Evolutionary conservation across 2,888 invertebrate species (phyloP), one percentile per base, ranked within the genome.

Genomic region (Dasysyrphus albostriatus): DNA sequence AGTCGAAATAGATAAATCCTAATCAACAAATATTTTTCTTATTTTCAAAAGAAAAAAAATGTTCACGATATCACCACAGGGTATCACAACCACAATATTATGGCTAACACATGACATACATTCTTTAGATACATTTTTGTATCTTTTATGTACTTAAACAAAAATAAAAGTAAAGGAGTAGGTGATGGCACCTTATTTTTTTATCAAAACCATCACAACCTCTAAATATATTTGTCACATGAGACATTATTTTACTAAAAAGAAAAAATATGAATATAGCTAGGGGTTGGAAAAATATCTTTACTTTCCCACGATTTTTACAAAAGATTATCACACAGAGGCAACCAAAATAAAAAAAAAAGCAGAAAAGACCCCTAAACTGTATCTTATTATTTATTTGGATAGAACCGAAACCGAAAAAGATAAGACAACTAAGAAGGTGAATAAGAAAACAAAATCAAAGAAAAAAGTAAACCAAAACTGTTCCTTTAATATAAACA

Each of bases 251-350:
- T n/a, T 65, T 8, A 37, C 12, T 5, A 24, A 58, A 61, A 39
- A 42, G 69, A 65, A 47, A 19, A 19, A 7, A 19, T 24, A 37
- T 12, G 0, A 61, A 61, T 63, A 37, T 65, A 78, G 24, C 24
- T 24, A 24, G 69, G 83, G 78, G 83, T 77, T 85, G 67, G 9
- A 67, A 10, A 44, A 54, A 54, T 77, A 16, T 54, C 63, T 32
- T 76, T 29, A 80, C 81, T 77, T 85, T 85, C 85, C 85, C 85
- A 85, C 85, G 85, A 78, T 74, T 70, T 59, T 54, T 44, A 74
- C 74, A 74, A 78, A 70, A 70, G 37, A 72, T 54, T 16, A 69
- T 54, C 78, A 61, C 74, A 79, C n/a, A 32, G 44, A n/a, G 44
- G 2, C 24, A 24, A 24, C 6, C 24, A 24, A 24, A 1, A 44